Conservation (phyloP, 2,888 invertebrate species). For the Celastrina argiolus region DNA sequence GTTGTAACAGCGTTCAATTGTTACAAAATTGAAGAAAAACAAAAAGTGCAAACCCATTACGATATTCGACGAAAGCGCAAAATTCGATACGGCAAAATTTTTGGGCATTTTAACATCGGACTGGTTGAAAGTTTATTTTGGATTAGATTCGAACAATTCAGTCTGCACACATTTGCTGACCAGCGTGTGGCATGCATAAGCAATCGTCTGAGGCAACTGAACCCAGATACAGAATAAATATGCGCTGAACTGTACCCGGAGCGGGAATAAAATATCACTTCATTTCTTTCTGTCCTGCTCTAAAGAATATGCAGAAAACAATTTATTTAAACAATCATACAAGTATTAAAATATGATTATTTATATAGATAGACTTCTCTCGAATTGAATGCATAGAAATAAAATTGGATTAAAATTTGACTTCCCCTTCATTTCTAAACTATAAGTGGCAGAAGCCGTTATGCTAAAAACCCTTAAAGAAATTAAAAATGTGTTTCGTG, state of each 20-base stretch:
- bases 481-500: no score
- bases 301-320: no score
- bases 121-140: slow-evolving; percentile 46
- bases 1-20: no score
- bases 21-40: background rate
- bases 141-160: slow-evolving; percentile 51
- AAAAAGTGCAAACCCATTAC: background rate
- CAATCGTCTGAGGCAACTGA: slow-evolving; percentile 46
- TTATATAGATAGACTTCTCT: no score
- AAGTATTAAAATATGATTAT: no score
- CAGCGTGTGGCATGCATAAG: slow-evolving; percentile 54
- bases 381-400: no score
- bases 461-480: no score
- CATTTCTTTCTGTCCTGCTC: background rate
- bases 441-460: no score
- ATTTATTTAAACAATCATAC: no score
- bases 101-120: slow-evolving; percentile 1
- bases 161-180: slow-evolving; percentile 57
- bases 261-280: slow-evolving; percentile 19
- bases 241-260: slow-evolving; percentile 36
- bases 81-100: background rate
- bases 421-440: no score
- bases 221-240: slow-evolving; percentile 58
- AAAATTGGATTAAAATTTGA: no score
- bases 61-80: background rate